Evolutionary conservation across 2,113 vertebrate species (phyloP), one percentile per base, ranked within the genome.

Genomic region (Piaya cayana): DNA sequence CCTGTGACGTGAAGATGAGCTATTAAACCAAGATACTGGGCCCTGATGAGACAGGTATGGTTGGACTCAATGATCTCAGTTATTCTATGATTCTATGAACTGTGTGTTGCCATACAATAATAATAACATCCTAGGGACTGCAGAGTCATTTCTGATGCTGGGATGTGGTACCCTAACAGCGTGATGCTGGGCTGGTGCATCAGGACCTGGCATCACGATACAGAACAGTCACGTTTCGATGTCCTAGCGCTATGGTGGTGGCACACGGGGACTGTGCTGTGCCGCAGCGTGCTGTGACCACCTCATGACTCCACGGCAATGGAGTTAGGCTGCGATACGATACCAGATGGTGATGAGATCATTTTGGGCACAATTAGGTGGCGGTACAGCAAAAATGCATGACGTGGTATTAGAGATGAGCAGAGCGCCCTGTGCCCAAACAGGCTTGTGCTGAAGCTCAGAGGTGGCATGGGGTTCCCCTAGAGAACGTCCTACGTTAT

Each of bases 401-500:
- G 76, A 74, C 60, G 43, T 53, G 14, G 22, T 68, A 36, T 2
- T 60, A 76, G 62, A 36, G 50, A 67, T 15, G 78, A 67, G 82
- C 60, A 25, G 3, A 0, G 7, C 23, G 21, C 1, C 42, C 13
- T 19, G 49, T 30, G 56, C 67, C 82, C 67, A 26, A 39, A 7
- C 26, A 13, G n/a, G 64, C 80, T 15, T 13, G 22, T 12, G 2
- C 47, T 1, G 21, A 76, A 64, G 18, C 47, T 27, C 56, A 2
- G 78, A 18, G 58, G 43, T 17, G 79, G 42, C n/a, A 67, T 26
- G 53, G 34, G 60, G n/a, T 1, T 6, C 65, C 36, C 79, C 1
- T 0, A 0, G 3, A 1, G 8, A 53, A 49, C 1, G 2, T 7
- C 0, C 6, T 0, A 8, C 0, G 8, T 30, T 47, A 4, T 22